These are phyloP conservation scores for Lepilemur ruficaudatus DNA, from an alignment of 2,797 vertebrate species.

Conservation along the genomic window DNA sequence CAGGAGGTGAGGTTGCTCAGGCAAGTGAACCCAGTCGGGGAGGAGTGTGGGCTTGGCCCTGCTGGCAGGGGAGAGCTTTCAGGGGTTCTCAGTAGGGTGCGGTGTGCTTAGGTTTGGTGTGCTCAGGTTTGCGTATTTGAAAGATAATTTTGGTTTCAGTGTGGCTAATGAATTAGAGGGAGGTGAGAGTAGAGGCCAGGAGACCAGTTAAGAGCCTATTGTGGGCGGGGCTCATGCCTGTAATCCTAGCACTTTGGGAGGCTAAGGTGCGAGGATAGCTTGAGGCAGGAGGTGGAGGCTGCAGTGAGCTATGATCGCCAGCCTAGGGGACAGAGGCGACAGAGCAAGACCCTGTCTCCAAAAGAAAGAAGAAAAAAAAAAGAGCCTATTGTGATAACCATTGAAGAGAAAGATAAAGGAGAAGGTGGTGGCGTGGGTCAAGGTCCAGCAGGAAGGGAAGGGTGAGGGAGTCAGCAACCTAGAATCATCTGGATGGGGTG, in stretches of 20 bases:
- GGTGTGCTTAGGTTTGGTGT: neutral
- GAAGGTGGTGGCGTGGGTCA: neutral
- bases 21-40: neutral
- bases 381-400: neutral
- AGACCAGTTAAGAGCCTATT: neutral
- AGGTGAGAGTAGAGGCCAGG: neutral
- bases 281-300: neutral
- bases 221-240: neutral
- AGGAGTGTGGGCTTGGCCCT: neutral
- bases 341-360: neutral
- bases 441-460: too few species aligned
- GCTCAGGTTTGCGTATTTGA: neutral
- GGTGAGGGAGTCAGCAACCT: too few species aligned
- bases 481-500: neutral
- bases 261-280: neutral
- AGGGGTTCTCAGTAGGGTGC: neutral
- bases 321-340: neutral
- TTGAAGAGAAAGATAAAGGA: neutral
- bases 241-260: neutral
- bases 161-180: neutral
- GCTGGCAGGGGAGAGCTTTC: neutral
- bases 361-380: neutral
- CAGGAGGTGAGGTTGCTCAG: neutral
- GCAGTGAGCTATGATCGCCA: neutral
- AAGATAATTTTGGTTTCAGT: neutral